Conservation (phyloP, 2,113 vertebrate genomes). For the Nothoprocta pentlandii region DNA sequence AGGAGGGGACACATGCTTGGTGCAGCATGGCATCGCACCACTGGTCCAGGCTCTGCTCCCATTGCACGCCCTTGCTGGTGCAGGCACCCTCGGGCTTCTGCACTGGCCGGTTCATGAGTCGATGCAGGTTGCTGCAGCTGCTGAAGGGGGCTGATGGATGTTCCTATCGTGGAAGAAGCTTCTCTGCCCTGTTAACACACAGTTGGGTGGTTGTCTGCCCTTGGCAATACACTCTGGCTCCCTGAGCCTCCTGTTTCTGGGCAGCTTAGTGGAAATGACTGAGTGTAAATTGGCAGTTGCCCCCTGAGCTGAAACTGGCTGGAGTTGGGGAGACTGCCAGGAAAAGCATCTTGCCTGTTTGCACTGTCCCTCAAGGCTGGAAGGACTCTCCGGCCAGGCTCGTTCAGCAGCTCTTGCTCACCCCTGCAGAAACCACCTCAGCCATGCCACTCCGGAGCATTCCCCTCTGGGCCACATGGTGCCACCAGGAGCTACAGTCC, state of each 20-base stretch:
- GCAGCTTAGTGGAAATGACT: neutral
- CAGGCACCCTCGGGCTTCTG: neutral
- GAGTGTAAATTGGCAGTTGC: neutral
- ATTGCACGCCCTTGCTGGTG: neutral
- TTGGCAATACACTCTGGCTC: neutral
- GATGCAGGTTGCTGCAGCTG: neutral
- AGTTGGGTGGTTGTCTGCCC: neutral
- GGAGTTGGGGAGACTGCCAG: neutral
- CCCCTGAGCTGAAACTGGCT: neutral
- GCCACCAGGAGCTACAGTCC: neutral
- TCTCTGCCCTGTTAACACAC: neutral
- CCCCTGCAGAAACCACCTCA: neutral
- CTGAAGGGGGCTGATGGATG: neutral
- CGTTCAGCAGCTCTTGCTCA: neutral
- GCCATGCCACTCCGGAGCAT: neutral
- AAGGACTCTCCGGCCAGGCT: neutral
- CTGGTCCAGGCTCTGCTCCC: neutral
- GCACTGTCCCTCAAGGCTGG: neutral
- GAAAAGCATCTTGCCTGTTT: neutral
- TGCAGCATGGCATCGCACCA: no score
- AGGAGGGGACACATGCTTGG: neutral
- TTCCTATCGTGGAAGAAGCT: neutral
- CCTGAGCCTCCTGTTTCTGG: neutral
- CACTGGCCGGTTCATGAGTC: neutral
- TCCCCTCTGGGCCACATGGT: neutral